These are phyloP conservation scores for Erynnis tages DNA, from an alignment of 2,888 invertebrate species.

Conservation along the genomic window DNA sequence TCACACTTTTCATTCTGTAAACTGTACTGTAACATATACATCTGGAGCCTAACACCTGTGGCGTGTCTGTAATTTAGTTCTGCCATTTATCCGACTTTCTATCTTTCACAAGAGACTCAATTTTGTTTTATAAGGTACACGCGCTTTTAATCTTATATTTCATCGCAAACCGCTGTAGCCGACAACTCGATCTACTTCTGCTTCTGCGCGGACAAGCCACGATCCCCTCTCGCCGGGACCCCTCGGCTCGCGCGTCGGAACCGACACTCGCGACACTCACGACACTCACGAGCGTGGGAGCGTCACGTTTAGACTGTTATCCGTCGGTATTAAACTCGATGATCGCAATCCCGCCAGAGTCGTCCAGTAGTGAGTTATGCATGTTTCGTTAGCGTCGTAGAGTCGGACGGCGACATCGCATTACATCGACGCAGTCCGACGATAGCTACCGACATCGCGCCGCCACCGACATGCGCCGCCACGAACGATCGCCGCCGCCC, in stretches of 20 bases:
- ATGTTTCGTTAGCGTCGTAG: constrained; percentile 53
- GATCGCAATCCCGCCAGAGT: constrained; percentile 78
- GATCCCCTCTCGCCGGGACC: constrained; percentile 5
- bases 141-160: constrained; percentile 64
- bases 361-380: constrained; percentile 52
- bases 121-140: constrained; percentile 60
- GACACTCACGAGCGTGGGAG: constrained; percentile 20
- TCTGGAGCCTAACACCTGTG: constrained; percentile 64
- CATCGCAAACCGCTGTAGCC: constrained; percentile 64
- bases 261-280: constrained; percentile 32
- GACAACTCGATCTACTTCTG: constrained; percentile 46
- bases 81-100: constrained; percentile 53
- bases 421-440: constrained; percentile 26
- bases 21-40: constrained; percentile 53
- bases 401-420: constrained; percentile 30
- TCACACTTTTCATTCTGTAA: constrained; percentile 52
- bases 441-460: constrained; percentile 5
- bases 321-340: constrained; percentile 62
- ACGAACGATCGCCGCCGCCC: background rate
- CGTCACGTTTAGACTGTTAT: constrained; percentile 21
- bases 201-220: constrained; percentile 55
- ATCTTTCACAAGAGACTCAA: constrained; percentile 58
- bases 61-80: constrained; percentile 65
- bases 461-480: background rate
- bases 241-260: constrained; percentile 30